Evolutionary conservation across 2,797 vertebrate species (phyloP), one percentile per base, ranked within the genome.

Genomic region (Enteromius trimaculatus): DNA sequence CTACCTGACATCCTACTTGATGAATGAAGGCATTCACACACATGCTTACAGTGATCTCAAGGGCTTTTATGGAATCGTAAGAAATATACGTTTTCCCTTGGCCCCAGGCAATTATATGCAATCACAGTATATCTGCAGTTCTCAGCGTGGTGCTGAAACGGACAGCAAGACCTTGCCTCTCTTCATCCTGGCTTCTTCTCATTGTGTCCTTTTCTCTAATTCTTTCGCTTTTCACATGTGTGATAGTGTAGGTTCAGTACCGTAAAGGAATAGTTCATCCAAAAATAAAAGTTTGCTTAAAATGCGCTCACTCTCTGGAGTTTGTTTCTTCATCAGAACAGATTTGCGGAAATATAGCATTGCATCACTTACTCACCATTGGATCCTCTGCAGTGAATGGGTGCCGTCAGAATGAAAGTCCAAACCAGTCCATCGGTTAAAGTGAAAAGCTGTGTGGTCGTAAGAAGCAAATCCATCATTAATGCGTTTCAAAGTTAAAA

Each of bases 91-190:
- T 23, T 58, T 70, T 70, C 23, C 19, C 49, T 69, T 13, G 23
- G 26, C 51, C 62, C 51, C 65, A 23, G 19, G 29, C 14, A 23
- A 68, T 58, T 42, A 3, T 21, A 14, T n/a, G 37, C 10, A 51
- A 66, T 65, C 29, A 80, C 26, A 79, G 62, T 7, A 53, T 29
- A 53, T 21, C 23, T 13, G 9, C 23, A 29, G 80, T 1, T 1
- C 29, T 44, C 53, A 47, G n/a, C 26, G 79, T 80, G 80, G 84
- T 87, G 85, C 86, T 89, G 84, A 89, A 84, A 85, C 21, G 83
- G 88, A 85, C 51, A 85, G 84, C 70, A 51, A 62, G 84, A 77
- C 62, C 34, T 14, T 69, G n/a, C 23, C 14, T 75, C n/a, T n/a
- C 71, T 76, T 76, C 60, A 80, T 42, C 58, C 68, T 64, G 13